Percentiles rank a stretch among this genome's conserved stretches.
Conservation (phyloP, 2,113 vertebrate species). For the Aldabrachelys gigantea region DNA sequence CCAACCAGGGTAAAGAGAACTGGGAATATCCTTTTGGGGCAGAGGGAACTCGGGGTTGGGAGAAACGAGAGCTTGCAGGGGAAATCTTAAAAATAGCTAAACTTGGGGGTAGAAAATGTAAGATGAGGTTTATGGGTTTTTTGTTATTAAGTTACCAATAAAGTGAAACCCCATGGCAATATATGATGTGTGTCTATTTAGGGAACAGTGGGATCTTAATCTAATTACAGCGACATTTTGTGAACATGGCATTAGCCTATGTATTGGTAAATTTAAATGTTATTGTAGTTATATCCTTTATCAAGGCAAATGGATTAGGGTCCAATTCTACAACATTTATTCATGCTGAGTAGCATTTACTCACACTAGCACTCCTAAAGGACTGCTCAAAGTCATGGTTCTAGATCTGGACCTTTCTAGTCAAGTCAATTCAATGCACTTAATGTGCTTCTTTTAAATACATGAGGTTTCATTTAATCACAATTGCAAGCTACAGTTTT, state of each 20-base stretch:
- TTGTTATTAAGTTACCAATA: neutral
- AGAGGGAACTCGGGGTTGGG: neutral
- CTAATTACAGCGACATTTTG: fast-evolving
- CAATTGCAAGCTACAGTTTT: neutral
- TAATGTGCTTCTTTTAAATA: constrained; percentile 23
- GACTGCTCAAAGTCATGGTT: neutral
- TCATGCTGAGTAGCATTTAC: neutral
- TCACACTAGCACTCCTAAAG: neutral
- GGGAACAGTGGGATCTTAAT: neutral
- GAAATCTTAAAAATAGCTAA: neutral
- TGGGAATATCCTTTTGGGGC: neutral
- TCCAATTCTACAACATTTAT: neutral
- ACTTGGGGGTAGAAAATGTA: neutral
- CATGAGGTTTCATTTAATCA: constrained; percentile 5
- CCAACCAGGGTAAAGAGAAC: neutral
- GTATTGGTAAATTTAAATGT: neutral
- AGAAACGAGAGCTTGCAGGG: neutral
- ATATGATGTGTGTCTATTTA: neutral
- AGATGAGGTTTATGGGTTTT: neutral
- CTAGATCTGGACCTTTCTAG: neutral
- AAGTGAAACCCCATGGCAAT: neutral
- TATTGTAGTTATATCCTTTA: neutral
- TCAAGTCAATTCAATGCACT: neutral
- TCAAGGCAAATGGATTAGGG: neutral
- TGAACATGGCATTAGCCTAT: neutral